Percentiles rank a stretch among this genome's conserved stretches.
Conservation (phyloP, 2,797 vertebrate species). For the Triplophysa yarkandensis region DNA sequence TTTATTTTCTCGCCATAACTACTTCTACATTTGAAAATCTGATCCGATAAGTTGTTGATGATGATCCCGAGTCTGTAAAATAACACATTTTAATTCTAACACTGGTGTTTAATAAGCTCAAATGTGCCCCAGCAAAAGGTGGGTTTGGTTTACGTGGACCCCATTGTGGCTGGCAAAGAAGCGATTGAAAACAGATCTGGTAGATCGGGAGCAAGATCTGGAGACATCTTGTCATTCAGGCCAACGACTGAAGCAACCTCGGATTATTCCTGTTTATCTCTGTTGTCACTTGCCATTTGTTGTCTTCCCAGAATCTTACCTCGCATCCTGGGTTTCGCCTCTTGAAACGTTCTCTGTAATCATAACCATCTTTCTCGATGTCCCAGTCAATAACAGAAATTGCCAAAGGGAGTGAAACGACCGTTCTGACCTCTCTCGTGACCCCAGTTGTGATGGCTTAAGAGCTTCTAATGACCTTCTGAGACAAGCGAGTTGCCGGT, state of each 20-base stretch:
- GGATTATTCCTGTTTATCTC: slow-evolving; percentile 7
- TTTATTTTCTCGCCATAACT: too few relatives aligned
- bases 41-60: too few relatives aligned
- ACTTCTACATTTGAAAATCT: too few relatives aligned
- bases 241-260: neutral
- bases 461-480: slow-evolving; percentile 30
- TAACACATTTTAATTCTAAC: neutral
- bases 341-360: slow-evolving; percentile 11
- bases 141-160: neutral
- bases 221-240: neutral
- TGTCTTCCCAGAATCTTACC: neutral
- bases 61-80: neutral
- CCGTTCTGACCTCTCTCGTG: slow-evolving; percentile 6
- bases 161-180: neutral
- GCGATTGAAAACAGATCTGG: neutral
- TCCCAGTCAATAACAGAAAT: slow-evolving; percentile 17
- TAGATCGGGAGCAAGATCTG: neutral
- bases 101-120: neutral
- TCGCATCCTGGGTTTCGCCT: neutral
- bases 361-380: neutral
- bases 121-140: neutral
- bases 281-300: neutral
- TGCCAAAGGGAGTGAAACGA: slow-evolving; percentile 3
- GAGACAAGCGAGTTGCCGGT: slow-evolving; percentile 27
- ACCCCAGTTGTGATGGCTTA: slow-evolving; percentile 36